Percentiles rank a stretch among this genome's conserved stretches.
Conservation (phyloP, 2,888 invertebrate species). For the Peribatodes rhomboidaria region DNA sequence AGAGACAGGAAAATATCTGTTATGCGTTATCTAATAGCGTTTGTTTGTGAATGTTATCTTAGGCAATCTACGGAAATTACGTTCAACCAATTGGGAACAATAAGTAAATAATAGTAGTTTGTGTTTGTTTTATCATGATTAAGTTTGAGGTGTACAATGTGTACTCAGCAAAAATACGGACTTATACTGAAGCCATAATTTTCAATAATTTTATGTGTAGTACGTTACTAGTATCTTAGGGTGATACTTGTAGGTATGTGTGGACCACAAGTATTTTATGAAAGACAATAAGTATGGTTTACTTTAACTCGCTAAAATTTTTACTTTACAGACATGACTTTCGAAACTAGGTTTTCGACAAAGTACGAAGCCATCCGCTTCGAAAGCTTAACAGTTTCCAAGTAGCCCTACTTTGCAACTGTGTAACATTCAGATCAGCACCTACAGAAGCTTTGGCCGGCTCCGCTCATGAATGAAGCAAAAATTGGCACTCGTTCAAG, state of each 20-base stretch:
- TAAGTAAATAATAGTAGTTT: not conserved
- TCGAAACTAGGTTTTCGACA: not conserved
- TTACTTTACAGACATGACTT: not conserved
- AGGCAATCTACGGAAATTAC: not conserved
- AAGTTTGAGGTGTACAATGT: not conserved
- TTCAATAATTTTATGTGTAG: no score
- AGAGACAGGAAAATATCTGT: slow-evolving; percentile 5
- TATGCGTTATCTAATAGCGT: not conserved
- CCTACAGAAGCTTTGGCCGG: slow-evolving; percentile 41
- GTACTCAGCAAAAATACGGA: no score
- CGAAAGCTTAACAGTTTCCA: slow-evolving; percentile 9
- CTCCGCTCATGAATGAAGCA: slow-evolving; percentile 42
- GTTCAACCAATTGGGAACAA: not conserved
- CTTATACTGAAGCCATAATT: no score
- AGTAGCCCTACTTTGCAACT: slow-evolving; percentile 22
- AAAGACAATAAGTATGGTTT: not conserved
- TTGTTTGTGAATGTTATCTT: not conserved
- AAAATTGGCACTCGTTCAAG: slow-evolving; percentile 47
- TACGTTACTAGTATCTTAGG: no score
- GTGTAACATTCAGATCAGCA: slow-evolving; percentile 39
- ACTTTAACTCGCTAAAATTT: not conserved
- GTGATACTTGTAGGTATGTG: no score
- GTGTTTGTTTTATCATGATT: not conserved
- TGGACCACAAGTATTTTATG: no score
- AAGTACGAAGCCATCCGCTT: slow-evolving; percentile 12